Evolutionary conservation across 2,888 invertebrate genomes (phyloP).

Genomic region (Lissonota sp.): DNA sequence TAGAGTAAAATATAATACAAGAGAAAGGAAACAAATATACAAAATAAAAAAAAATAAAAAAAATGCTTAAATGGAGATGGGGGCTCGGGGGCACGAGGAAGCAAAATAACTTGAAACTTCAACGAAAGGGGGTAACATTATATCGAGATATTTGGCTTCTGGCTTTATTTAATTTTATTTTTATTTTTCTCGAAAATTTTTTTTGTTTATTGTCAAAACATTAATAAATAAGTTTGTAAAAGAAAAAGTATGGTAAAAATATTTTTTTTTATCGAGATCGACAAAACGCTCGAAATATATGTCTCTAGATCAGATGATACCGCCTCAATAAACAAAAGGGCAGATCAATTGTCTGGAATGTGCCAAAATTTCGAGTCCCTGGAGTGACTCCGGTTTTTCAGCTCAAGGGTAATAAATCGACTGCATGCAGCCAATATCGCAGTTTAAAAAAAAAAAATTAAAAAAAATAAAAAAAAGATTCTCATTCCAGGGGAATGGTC

Average conservation of each 20-base stretch:
- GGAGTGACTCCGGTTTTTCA: neutral
- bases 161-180: neutral
- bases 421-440: neutral
- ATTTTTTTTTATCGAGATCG: neutral
- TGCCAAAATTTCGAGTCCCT: neutral
- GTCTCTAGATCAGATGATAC: too few relatives aligned
- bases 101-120: too few relatives aligned
- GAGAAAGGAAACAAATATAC: neutral
- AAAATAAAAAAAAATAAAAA: too few relatives aligned
- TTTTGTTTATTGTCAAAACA: neutral
- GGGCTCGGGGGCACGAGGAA: too few relatives aligned
- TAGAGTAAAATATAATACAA: neutral
- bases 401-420: constrained; percentile 22
- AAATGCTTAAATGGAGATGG: too few relatives aligned
- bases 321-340: too few relatives aligned
- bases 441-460: neutral
- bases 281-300: too few relatives aligned
- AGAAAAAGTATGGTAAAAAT: neutral
- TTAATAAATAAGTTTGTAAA: neutral
- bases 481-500: constrained; percentile 4
- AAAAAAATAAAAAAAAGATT: neutral
- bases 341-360: too few relatives aligned
- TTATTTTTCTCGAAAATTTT: neutral
- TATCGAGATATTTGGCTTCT: too few relatives aligned
- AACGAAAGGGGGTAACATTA: too few relatives aligned